These are phyloP conservation scores for Oryzias javanicus DNA, from an alignment of 2,113 vertebrate species.

Conservation along the genomic window DNA sequence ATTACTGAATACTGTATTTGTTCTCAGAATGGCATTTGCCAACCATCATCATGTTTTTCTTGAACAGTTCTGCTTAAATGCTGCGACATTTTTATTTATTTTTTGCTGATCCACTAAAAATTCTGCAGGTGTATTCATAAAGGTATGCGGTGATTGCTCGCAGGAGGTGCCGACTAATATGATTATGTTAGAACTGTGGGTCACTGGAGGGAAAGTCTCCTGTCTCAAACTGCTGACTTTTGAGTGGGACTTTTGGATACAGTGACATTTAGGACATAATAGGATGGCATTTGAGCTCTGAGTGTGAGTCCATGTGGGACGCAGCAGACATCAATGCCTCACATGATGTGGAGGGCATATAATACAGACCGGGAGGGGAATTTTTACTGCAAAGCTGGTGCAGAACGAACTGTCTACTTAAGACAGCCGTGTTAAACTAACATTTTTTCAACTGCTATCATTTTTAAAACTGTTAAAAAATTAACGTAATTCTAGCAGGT, in stretches of 20 bases:
- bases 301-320: slow-evolving; percentile 29
- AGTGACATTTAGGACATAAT: slow-evolving; percentile 67
- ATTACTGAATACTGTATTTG: too few species aligned
- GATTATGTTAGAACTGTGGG: slow-evolving; percentile 15
- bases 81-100: neutral
- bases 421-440: neutral
- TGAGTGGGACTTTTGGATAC: slow-evolving; percentile 42
- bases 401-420: slow-evolving; percentile 4
- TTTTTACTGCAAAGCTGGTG: neutral
- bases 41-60: neutral
- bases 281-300: slow-evolving; percentile 61
- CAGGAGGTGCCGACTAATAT: slow-evolving; percentile 9
- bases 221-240: slow-evolving; percentile 30
- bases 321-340: slow-evolving; percentile 33
- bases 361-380: neutral
- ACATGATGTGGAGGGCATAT: slow-evolving; percentile 19
- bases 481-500: too few species aligned
- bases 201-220: slow-evolving; percentile 29
- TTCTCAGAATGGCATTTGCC: too few species aligned
- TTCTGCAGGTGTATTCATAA: neutral
- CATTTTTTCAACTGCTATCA: too few species aligned
- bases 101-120: neutral
- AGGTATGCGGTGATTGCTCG: slow-evolving; percentile 5
- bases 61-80: neutral
- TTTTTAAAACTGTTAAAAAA: too few species aligned